Percentiles rank a stretch among this genome's conserved stretches.
These are phyloP conservation scores for Eucidaris tribuloides DNA, from an alignment of 35 echinoderm and acorn worm genomes.

Conservation along the genomic window DNA sequence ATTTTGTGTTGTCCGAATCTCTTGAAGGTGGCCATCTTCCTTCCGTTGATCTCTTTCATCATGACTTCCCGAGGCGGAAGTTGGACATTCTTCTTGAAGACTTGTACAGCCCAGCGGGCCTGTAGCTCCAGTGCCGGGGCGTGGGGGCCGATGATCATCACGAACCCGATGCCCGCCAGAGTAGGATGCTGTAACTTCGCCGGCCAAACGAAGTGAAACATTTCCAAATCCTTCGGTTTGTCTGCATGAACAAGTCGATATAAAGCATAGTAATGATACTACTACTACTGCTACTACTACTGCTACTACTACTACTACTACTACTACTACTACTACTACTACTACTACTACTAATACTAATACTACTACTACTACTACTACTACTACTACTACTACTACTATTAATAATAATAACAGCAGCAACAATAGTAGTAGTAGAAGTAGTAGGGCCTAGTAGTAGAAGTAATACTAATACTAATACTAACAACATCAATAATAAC, in stretches of 20 bases:
- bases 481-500: not conserved
- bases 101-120: conserved; percentile 67
- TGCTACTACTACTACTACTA: not conserved
- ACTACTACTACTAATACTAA: not conserved
- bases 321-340: not conserved
- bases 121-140: conserved; percentile 71
- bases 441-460: not conserved
- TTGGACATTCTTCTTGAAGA: conserved; percentile 44
- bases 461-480: not conserved
- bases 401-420: not conserved
- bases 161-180: conserved; percentile 54
- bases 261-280: not conserved
- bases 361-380: not conserved
- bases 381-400: not conserved
- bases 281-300: not conserved
- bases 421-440: not conserved
- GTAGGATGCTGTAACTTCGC: conserved; percentile 54
- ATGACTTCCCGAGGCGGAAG: conserved; percentile 43
- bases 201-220: conserved; percentile 78
- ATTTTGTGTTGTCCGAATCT: conserved; percentile 80
- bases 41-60: conserved; percentile 48
- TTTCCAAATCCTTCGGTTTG: conserved; percentile 47
- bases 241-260: conserved; percentile 49
- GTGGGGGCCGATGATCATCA: conserved; percentile 65
- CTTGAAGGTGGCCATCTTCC: conserved; percentile 32